These are phyloP conservation scores for Cariama cristata DNA, from an alignment of 2,113 vertebrate genomes.

Conservation along the genomic window DNA sequence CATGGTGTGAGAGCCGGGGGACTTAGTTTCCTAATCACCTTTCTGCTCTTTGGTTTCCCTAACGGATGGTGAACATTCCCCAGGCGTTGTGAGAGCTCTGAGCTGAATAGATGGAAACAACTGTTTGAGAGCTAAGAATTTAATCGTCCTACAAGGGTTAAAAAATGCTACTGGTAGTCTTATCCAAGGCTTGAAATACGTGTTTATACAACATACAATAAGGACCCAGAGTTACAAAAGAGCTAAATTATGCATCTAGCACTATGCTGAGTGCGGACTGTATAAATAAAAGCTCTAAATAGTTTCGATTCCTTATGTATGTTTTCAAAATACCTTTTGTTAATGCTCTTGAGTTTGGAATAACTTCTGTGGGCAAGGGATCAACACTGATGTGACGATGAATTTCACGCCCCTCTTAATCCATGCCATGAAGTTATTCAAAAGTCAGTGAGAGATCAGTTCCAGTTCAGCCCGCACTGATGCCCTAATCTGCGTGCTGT, in stretches of 20 bases:
- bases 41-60: not conserved
- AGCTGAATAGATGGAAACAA: not conserved
- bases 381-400: conserved; percentile 33
- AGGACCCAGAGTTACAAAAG: not conserved
- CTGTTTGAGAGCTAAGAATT: not conserved
- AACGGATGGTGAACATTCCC: not conserved
- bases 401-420: conserved; percentile 42
- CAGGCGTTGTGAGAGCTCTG: not conserved
- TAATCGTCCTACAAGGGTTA: not conserved
- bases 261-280: not conserved
- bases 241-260: not conserved
- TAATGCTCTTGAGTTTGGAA: conserved; percentile 46
- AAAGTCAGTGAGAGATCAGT: conserved; percentile 64
- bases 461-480: conserved; percentile 57
- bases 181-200: not conserved
- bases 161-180: not conserved
- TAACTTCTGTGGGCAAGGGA: conserved; percentile 21
- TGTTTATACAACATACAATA: not conserved
- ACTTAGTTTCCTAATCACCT: not conserved
- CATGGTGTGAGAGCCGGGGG: fast-evolving
- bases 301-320: conserved; percentile 9
- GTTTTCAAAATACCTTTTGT: conserved; percentile 33
- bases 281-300: not conserved
- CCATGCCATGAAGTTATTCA: conserved; percentile 48
- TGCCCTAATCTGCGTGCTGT: conserved; percentile 64